These are phyloP conservation scores for Lapara coniferarum DNA, from an alignment of 2,888 invertebrate genomes.

Conservation along the genomic window DNA sequence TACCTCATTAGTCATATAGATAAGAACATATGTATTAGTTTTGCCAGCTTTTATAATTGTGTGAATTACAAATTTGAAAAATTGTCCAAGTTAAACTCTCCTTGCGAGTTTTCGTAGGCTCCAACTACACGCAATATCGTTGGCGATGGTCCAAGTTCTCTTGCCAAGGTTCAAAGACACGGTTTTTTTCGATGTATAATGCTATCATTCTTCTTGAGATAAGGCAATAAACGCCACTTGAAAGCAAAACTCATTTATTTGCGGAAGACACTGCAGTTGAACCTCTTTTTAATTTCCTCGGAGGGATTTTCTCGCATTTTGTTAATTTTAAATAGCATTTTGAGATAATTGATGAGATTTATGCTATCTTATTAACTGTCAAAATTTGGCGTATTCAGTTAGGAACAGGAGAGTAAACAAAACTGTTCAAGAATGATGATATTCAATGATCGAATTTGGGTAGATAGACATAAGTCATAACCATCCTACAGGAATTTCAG, in stretches of 20 bases:
- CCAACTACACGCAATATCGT: conserved; percentile 63
- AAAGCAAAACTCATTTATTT: conserved; percentile 73
- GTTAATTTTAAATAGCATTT: conserved; percentile 57
- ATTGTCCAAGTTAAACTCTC: conserved; percentile 9
- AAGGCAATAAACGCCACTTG: conserved; percentile 78
- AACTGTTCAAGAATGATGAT: not conserved
- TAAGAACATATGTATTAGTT: not conserved
- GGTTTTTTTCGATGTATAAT: conserved; percentile 62
- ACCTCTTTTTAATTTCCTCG: conserved; percentile 63
- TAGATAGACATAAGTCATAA: not conserved
- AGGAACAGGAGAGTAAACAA: too few relatives aligned
- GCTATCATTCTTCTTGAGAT: conserved; percentile 76
- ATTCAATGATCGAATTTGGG: not conserved
- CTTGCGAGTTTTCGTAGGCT: conserved; percentile 57
- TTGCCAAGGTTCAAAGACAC: conserved; percentile 81
- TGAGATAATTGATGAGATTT: conserved; percentile 20
- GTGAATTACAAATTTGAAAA: conserved; percentile 17
- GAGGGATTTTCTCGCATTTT: conserved; percentile 53
- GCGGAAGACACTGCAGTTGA: conserved; percentile 65
- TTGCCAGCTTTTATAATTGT: conserved; percentile 14
- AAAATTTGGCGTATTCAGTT: not conserved
- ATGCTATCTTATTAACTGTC: not conserved
- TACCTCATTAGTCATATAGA: not conserved
- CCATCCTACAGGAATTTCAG: too few relatives aligned
- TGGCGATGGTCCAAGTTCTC: conserved; percentile 74